These are phyloP conservation scores for Thymelicus acteon DNA, from an alignment of 2,888 invertebrate species.

Conservation along the genomic window DNA sequence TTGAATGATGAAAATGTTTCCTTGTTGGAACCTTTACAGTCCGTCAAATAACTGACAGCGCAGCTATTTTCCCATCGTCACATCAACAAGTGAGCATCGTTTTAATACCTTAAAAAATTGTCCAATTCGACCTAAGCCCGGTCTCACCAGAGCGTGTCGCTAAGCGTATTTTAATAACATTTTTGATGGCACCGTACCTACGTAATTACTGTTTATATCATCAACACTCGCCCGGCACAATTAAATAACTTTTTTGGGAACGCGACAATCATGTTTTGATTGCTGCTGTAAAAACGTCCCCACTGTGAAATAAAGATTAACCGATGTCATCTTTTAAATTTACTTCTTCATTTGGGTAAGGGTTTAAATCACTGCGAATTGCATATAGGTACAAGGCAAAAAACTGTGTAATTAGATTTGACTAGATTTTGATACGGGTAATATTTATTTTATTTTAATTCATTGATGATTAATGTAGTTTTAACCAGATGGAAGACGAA, in stretches of 20 bases:
- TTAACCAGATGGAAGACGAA: background rate
- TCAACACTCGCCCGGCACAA: constrained; percentile 78
- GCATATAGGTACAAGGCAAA: constrained; percentile 3
- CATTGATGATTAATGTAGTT: background rate
- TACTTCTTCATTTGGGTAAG: constrained; percentile 32
- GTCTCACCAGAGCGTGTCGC: constrained; percentile 59
- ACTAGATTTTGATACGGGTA: background rate
- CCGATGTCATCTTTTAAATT: constrained; percentile 51
- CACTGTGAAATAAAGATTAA: constrained; percentile 60
- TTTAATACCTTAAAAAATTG: constrained; percentile 41
- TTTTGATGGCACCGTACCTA: constrained; percentile 64
- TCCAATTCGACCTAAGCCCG: constrained; percentile 38
- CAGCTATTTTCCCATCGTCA: constrained; percentile 40
- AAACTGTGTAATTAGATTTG: constrained; percentile 8
- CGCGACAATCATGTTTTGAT: constrained; percentile 81
- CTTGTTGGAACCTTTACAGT: background rate
- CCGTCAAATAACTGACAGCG: constrained; percentile 16
- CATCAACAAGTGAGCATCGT: constrained; percentile 37
- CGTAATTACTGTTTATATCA: constrained; percentile 81
- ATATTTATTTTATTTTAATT: background rate
- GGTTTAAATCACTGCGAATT: constrained; percentile 17
- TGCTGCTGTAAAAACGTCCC: constrained; percentile 67
- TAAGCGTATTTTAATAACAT: constrained; percentile 83
- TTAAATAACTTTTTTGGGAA: constrained; percentile 77
- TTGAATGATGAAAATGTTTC: background rate